These are phyloP conservation scores for Trachelipus rathkii DNA, from an alignment of 1,140 invertebrate species.

Conservation along the genomic window DNA sequence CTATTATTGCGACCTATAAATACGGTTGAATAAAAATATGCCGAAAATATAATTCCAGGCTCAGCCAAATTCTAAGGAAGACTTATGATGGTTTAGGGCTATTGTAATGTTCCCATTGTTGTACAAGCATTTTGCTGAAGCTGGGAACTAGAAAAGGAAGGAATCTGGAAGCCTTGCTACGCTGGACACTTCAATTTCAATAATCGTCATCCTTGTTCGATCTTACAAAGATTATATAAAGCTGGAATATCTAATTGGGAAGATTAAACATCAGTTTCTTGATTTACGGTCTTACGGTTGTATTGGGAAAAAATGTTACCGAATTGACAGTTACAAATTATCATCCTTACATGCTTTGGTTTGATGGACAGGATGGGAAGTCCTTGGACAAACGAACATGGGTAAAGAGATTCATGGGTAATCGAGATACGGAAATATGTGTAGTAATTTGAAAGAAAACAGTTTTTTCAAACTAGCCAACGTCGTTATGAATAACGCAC, in stretches of 20 bases:
- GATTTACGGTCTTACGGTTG: slow-evolving; percentile 22
- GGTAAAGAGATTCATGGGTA: slow-evolving; percentile 24
- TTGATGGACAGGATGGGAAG: slow-evolving; percentile 28
- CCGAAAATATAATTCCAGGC: slow-evolving; percentile 16
- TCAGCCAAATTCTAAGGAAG: slow-evolving; percentile 18
- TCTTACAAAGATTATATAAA: slow-evolving; percentile 19
- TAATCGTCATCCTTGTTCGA: slow-evolving; percentile 26
- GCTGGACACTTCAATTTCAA: slow-evolving; percentile 14
- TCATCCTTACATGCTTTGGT: slow-evolving; percentile 24
- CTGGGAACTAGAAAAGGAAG: slow-evolving; percentile 14
- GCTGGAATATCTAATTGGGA: slow-evolving; percentile 25
- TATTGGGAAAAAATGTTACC: slow-evolving; percentile 3
- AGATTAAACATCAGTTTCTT: slow-evolving; percentile 17
- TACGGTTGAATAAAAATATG: slow-evolving; percentile 10
- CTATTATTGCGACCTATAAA: not conserved
- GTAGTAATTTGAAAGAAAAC: slow-evolving; percentile 23
- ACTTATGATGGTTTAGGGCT: slow-evolving; percentile 23
- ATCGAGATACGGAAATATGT: slow-evolving; percentile 28
- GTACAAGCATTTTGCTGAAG: slow-evolving; percentile 20
- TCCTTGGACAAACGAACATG: slow-evolving; percentile 22
- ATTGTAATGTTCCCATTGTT: slow-evolving; percentile 26
- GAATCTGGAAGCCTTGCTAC: slow-evolving; percentile 8
- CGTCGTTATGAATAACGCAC: not conserved
- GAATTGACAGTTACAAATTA: slow-evolving; percentile 30
- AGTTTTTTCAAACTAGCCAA: slow-evolving; percentile 17